These are phyloP conservation scores for Catagonus wagneri DNA, from an alignment of 2,113 vertebrate genomes.

Conservation along the genomic window DNA sequence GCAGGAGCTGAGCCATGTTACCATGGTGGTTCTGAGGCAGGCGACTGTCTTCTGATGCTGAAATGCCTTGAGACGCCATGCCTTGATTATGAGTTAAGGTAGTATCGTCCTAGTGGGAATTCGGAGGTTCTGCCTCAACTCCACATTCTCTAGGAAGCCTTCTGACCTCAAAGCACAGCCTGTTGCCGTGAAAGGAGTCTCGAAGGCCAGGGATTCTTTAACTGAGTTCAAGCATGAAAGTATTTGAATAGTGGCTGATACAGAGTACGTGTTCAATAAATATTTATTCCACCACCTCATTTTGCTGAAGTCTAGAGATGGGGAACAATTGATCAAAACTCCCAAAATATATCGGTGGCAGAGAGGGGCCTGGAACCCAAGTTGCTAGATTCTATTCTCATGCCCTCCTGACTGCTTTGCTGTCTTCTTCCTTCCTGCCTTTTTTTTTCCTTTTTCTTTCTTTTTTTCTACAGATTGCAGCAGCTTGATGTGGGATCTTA, in stretches of 20 bases:
- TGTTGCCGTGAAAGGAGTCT: background rate
- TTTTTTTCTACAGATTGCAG: no score
- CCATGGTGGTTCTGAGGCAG: background rate
- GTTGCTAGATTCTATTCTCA: background rate
- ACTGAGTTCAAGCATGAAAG: background rate
- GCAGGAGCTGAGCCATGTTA: background rate
- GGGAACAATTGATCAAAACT: background rate
- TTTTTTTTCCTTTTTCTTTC: no score
- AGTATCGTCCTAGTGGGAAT: fast-evolving
- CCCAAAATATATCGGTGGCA: background rate
- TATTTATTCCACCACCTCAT: background rate
- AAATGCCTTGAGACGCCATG: background rate
- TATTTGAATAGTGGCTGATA: background rate
- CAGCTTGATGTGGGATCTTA: no score
- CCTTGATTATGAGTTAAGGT: background rate
- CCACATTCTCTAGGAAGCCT: background rate
- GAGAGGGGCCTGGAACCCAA: background rate
- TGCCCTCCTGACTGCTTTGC: background rate
- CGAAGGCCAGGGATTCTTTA: background rate
- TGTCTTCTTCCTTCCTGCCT: background rate
- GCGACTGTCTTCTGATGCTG: background rate
- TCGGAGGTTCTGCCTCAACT: background rate
- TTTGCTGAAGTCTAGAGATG: background rate
- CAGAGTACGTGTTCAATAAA: background rate
- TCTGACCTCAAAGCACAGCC: background rate